Evolutionary conservation across 2,113 vertebrate species (phyloP), one percentile per base, ranked within the genome.

Genomic region (Aramus guarauna): DNA sequence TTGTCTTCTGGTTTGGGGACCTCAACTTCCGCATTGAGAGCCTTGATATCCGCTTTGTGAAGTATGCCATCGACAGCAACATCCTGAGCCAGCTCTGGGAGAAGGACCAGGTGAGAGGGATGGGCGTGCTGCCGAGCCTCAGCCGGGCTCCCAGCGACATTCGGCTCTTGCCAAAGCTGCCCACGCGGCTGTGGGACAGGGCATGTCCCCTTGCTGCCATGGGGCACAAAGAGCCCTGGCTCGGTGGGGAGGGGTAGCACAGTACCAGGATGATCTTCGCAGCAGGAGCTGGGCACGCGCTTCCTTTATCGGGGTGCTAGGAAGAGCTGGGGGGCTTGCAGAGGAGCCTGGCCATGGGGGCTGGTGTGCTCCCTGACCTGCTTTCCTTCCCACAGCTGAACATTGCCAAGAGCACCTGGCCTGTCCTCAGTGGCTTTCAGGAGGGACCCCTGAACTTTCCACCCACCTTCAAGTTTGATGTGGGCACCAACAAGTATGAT

Each of bases 1-100:
- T 99, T 1, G 98, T 99, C 66, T 99, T 99, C 98, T 99, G 99
- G 99, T 99, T 99, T 63, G 99, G 99, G 66, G 99, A 99, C 96
- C 98, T 99, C 93, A 99, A 99, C 95, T 99, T 99, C 96, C 99
- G 99, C 30, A 99, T 99, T 0, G 99, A 99, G 88, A 99, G 99
- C 95, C 99, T 99, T 2, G 99, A 99, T 93, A 99, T 99, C 85
- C 99, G 99, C 69, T 99, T 99, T 84, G 99, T 99, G 97, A 99
- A 99, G 97, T 98, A 99, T 11, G 99, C 99, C 90, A 99, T 99
- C 1, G 99, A 99, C 95, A 99, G 98, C 96, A 98, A 98, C 85
- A 99, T 99, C 89, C 98, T 99, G 56, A 98, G 98, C 89, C 97
- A 99, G 83, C 99, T 99, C 91, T 99, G 99, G 99, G 99, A 99